These are phyloP conservation scores for Eurosta solidaginis DNA, from an alignment of 1,140 invertebrate genomes.

Conservation along the genomic window DNA sequence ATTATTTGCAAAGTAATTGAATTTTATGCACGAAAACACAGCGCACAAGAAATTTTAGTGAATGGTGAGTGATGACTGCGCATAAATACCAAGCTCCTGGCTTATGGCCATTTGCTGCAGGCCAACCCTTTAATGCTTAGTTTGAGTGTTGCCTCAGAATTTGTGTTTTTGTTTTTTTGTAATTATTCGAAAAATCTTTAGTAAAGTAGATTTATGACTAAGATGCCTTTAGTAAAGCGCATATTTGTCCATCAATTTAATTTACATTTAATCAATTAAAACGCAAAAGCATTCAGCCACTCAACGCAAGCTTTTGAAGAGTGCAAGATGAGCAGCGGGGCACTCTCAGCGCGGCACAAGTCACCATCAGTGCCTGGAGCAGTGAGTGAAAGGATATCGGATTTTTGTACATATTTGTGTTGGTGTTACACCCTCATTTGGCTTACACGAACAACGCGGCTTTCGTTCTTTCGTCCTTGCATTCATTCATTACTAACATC, in stretches of 20 bases:
- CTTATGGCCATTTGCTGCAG: background rate
- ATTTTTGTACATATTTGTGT: too few relatives aligned
- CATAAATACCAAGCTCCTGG: too few relatives aligned
- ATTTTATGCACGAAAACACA: conserved; percentile 23
- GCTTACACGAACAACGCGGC: too few relatives aligned
- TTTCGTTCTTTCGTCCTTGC: background rate
- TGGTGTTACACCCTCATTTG: background rate
- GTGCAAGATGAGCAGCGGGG: background rate
- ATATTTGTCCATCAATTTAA: conserved; percentile 28
- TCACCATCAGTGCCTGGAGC: too few relatives aligned
- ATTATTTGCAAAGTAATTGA: conserved; percentile 17
- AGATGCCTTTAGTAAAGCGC: conserved; percentile 3
- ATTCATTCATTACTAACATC: background rate
- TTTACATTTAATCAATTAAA: conserved; percentile 27
- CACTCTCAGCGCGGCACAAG: too few relatives aligned
- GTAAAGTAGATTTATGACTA: conserved; percentile 14
- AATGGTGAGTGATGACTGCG: background rate
- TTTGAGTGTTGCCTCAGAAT: background rate
- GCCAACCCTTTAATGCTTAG: background rate
- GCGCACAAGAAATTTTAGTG: background rate
- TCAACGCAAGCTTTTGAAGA: background rate
- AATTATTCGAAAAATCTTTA: background rate
- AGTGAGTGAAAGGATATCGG: too few relatives aligned
- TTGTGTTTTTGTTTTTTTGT: background rate
- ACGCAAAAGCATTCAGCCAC: background rate